Conservation (phyloP, 1,140 invertebrate species). For the Medauroidea extradentata region DNA sequence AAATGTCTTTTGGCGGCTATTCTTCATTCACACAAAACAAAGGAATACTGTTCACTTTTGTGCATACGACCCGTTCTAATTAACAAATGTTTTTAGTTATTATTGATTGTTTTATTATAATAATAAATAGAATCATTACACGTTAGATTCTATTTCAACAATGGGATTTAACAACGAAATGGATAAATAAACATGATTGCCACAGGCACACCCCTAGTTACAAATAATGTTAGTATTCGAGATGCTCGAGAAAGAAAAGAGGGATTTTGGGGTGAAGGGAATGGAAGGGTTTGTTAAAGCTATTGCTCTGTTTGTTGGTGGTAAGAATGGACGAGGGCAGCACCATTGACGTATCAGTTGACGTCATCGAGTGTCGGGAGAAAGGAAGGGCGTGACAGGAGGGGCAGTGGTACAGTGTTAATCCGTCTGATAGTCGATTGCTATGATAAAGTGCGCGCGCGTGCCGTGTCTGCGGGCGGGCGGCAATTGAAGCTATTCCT, state of each 20-base stretch:
- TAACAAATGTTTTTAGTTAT: background rate
- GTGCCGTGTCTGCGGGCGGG: background rate
- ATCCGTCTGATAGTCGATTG: constrained; percentile 10
- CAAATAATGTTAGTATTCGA: background rate
- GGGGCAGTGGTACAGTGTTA: background rate
- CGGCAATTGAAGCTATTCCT: background rate
- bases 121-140: constrained; percentile 1
- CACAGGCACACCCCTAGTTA: background rate
- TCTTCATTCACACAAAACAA: background rate
- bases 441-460: background rate
- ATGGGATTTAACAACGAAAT: background rate
- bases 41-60: constrained; percentile 7
- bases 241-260: background rate
- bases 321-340: background rate
- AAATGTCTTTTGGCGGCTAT: background rate
- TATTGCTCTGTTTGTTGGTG: constrained; percentile 12
- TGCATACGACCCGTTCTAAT: background rate
- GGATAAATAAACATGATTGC: background rate
- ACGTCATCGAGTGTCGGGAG: background rate
- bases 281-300: constrained; percentile 3
- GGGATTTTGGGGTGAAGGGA: background rate
- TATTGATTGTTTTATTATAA: background rate
- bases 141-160: background rate
- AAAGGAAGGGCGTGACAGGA: background rate
- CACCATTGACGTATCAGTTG: constrained; percentile 1